Evolutionary conservation across 64 coral and sea anemone species (phyloP).

Genomic region (Stylophora pistillata): DNA sequence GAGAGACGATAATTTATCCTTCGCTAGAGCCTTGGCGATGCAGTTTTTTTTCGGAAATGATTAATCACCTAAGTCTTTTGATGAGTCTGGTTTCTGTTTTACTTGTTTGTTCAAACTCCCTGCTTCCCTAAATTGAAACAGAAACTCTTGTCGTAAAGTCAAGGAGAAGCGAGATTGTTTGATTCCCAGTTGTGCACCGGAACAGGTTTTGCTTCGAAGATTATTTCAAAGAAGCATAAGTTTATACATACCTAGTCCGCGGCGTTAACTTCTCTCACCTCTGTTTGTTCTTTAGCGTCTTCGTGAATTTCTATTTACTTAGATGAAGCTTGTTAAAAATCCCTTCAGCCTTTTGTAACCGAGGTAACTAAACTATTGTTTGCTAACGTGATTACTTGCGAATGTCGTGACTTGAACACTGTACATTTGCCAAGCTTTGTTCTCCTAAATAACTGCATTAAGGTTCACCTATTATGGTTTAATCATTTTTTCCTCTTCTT

Average conservation of each 20-base stretch:
- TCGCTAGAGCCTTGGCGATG: neutral
- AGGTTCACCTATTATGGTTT: too few species aligned
- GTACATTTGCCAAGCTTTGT: conserved; percentile 6
- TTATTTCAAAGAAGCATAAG: neutral
- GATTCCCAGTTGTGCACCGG: neutral
- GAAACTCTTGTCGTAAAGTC: neutral
- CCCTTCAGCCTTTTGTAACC: conserved; percentile 14
- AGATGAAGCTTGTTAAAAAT: conserved; percentile 1
- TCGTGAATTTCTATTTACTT: conserved; percentile 1
- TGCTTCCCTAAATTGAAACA: neutral
- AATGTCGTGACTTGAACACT: neutral
- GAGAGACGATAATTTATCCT: neutral
- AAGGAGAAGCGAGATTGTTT: neutral
- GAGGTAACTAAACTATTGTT: conserved; percentile 8
- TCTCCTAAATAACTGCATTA: neutral
- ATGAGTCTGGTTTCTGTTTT: neutral
- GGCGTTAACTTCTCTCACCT: neutral
- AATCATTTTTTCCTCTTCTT: too few species aligned
- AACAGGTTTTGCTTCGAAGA: neutral
- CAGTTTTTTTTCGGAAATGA: neutral
- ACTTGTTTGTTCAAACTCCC: neutral
- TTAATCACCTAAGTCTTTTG: neutral
- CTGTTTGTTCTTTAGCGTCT: neutral
- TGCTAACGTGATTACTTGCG: neutral
- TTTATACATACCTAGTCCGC: conserved; percentile 15